Evolutionary conservation across 2,888 invertebrate species (phyloP), one percentile per base, ranked within the genome.

Genomic region (Temnothorax ravouxi): DNA sequence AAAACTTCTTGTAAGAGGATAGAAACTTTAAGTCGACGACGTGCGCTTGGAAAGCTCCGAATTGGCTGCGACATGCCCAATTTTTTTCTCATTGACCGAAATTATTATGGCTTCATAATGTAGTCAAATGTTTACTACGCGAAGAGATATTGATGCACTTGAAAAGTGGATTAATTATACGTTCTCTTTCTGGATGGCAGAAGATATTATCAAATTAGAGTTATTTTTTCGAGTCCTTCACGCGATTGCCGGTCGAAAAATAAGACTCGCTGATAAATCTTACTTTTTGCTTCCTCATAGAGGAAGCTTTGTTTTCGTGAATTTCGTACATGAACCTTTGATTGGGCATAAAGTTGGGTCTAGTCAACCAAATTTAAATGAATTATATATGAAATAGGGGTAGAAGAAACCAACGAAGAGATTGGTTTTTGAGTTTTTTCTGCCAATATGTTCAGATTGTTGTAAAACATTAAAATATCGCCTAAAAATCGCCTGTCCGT

Each of bases 1-100:
- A 41, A 69, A 66, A 77, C 69, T 77, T 77, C 41, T 67, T 67
- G 11, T 67, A 77, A 77, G 69, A 77, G 54, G 77, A 67, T 77
- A 21, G 29, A 56, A 67, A 77, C 77, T 77, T 69, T 54, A 56
- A 54, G n/a, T 61, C 29, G 52, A 44, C 15, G 41, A 69, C 56
- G 29, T 11, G 11, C 77, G 11, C 77, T 56, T 29, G 44, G 4
- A 44, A 56, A 29, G 69, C 41, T 67, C 8, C n/a, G n/a, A 77
- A 69, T 67, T 44, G 15, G n/a, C 54, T 77, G 54, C 54, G 25
- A 66, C 38, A 18, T 34, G 54, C 25, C n/a, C 54, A 44, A 77
- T 77, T n/a, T 54, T 67, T 77, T 29, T 29, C n/a, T 56, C 25
- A n/a, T 69, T 44, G 29, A 69, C 25, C 25, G 2, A 54, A 69